phyloP scores from a whole-genome alignment of 2,888 invertebrate genomes.

The Synergus japonicus region DNA sequence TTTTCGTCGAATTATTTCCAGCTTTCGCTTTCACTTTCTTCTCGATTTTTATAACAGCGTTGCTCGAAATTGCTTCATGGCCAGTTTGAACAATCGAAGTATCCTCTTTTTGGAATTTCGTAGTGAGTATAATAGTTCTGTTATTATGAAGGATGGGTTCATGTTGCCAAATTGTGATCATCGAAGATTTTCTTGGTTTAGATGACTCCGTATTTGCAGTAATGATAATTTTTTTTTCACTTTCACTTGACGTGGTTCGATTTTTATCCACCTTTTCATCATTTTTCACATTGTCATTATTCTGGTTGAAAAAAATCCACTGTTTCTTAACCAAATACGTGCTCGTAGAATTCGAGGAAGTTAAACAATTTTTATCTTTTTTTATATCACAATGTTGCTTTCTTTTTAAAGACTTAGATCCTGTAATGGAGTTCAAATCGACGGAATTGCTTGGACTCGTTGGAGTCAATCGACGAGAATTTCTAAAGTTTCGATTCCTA shows the following conservation, averaged over 20 bases:
- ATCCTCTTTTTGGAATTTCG: slow-evolving; percentile 15
- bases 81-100: not conserved
- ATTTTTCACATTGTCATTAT: not conserved
- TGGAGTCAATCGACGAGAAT: not conserved
- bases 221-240: slow-evolving; percentile 12
- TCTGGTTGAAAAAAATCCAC: not conserved
- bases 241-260: not conserved
- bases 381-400: not conserved
- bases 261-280: not conserved
- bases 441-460: not conserved
- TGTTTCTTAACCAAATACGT: not conserved
- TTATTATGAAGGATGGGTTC: slow-evolving; percentile 13
- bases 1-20: not conserved
- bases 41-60: slow-evolving; percentile 22
- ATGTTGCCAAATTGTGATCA: slow-evolving; percentile 28
- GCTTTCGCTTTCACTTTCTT: not conserved
- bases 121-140: slow-evolving; percentile 9
- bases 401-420: not conserved
- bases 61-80: slow-evolving; percentile 12
- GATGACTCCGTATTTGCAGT: slow-evolving; percentile 2
- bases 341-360: not conserved
- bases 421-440: not conserved
- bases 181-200: not conserved
- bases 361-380: slow-evolving; percentile 10
- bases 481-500: not conserved